Evolutionary conservation across 2,888 invertebrate species (phyloP).

Genomic region (Orchestes rusci): DNA sequence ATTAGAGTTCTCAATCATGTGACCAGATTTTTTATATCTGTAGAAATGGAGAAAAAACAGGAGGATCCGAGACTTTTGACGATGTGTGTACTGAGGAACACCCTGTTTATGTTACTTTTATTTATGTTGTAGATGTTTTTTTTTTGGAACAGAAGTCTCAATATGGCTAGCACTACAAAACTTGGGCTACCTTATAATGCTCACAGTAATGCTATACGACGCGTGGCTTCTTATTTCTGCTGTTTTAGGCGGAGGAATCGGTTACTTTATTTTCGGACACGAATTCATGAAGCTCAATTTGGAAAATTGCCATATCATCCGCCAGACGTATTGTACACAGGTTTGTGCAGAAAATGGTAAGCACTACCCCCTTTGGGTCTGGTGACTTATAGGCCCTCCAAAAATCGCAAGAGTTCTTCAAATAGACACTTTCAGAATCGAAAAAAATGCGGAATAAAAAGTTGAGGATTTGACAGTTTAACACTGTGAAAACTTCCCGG

Average conservation of each 20-base stretch:
- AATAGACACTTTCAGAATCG: too few relatives aligned
- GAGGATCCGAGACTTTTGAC: too few relatives aligned
- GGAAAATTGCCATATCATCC: constrained; percentile 45
- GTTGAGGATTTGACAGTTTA: too few relatives aligned
- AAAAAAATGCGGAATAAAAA: too few relatives aligned
- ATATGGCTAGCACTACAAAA: constrained; percentile 42
- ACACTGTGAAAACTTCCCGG: too few relatives aligned
- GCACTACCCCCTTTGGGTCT: not conserved
- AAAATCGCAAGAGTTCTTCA: too few relatives aligned
- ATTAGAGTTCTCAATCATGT: too few relatives aligned
- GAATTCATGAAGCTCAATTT: constrained; percentile 48
- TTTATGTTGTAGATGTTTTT: constrained; percentile 30
- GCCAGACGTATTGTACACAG: constrained; percentile 43
- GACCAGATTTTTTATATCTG: too few relatives aligned
- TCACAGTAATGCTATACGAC: constrained; percentile 68
- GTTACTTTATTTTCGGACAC: constrained; percentile 53
- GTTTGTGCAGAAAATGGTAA: constrained; percentile 46
- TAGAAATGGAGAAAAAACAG: too few relatives aligned
- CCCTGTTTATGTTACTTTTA: not conserved
- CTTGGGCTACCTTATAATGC: constrained; percentile 64
- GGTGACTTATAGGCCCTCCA: too few relatives aligned
- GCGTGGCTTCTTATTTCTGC: constrained; percentile 59
- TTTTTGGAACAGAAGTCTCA: constrained; percentile 37
- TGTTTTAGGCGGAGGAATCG: constrained; percentile 54
- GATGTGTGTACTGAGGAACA: too few relatives aligned